Percentiles rank a stretch among this genome's conserved stretches.
Conservation (phyloP, 2,113 vertebrate species). For the Verasper variegatus region DNA sequence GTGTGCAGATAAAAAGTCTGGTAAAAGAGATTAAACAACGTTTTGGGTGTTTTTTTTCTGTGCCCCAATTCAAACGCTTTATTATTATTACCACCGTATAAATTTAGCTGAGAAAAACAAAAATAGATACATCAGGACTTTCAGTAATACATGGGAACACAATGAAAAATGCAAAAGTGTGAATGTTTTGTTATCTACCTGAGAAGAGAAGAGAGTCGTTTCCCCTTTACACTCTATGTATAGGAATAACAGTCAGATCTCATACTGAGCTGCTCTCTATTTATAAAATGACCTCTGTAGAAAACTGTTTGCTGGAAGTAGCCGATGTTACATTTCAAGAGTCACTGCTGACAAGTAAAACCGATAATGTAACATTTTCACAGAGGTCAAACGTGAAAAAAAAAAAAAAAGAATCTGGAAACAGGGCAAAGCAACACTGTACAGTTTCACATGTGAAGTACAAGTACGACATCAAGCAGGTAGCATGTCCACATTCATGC, state of each 20-base stretch:
- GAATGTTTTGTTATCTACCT: neutral
- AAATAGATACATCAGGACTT: neutral
- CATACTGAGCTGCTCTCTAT: conserved; percentile 6
- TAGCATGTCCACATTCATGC: too few relatives aligned
- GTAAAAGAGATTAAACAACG: neutral
- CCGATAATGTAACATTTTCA: neutral
- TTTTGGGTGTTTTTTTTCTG: neutral
- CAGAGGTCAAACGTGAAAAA: neutral
- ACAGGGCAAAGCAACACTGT: too few relatives aligned
- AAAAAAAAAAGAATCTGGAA: neutral
- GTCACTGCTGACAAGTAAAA: conserved; percentile 16
- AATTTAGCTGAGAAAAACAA: neutral
- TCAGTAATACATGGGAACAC: neutral
- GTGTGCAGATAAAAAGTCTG: conserved; percentile 9
- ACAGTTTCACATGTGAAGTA: too few relatives aligned
- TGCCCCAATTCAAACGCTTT: neutral
- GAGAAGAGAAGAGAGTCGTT: neutral
- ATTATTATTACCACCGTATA: neutral
- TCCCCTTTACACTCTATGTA: conserved; percentile 2
- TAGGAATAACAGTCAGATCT: conserved; percentile 10
- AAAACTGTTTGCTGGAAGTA: neutral
- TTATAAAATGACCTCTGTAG: conserved; percentile 16
- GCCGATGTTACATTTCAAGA: neutral
- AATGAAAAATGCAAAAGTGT: too few relatives aligned
- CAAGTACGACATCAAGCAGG: too few relatives aligned